phyloP scores from a whole-genome alignment of 2,113 vertebrate species.

The Steatornis caripensis region DNA sequence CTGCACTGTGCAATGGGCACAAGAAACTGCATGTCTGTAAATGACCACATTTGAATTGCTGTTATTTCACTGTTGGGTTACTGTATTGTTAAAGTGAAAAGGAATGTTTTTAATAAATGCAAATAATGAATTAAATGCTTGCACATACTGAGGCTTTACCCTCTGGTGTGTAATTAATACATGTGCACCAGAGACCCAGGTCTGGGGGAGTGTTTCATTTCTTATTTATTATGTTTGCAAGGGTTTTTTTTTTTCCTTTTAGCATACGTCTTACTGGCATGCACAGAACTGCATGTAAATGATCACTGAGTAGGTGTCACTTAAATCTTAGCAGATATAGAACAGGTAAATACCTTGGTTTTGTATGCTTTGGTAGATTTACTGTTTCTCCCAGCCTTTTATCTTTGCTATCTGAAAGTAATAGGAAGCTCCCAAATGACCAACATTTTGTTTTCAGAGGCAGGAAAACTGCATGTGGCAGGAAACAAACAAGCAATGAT shows the following conservation, averaged over 20 bases:
- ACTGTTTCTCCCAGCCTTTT: slow-evolving; percentile 24
- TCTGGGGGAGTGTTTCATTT: slow-evolving; percentile 68
- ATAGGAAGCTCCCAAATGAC: slow-evolving; percentile 41
- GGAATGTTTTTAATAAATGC: slow-evolving; percentile 71
- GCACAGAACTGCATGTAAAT: slow-evolving; percentile 33
- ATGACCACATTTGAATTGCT: slow-evolving; percentile 49
- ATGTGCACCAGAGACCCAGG: slow-evolving; percentile 32
- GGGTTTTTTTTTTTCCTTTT: neutral
- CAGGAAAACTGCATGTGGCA: slow-evolving; percentile 2
- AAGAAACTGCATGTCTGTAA: slow-evolving; percentile 62
- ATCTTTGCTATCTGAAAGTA: slow-evolving; percentile 42
- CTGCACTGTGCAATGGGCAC: slow-evolving; percentile 29
- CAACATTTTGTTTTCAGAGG: slow-evolving; percentile 32
- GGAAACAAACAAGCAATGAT: slow-evolving; percentile 24
- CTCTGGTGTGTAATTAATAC: slow-evolving; percentile 60
- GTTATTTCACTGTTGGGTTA: slow-evolving; percentile 48
- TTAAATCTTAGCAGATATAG: slow-evolving; percentile 56
- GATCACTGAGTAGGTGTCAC: slow-evolving; percentile 50
- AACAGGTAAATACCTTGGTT: slow-evolving; percentile 44
- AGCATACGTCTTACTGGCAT: neutral
- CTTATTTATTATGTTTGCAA: slow-evolving; percentile 59
- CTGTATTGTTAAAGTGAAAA: slow-evolving; percentile 66
- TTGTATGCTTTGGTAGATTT: slow-evolving; percentile 9
- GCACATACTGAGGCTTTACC: slow-evolving; percentile 35
- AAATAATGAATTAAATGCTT: slow-evolving; percentile 63